Percentiles rank a stretch among this genome's conserved stretches.
Evolutionary conservation across 1,140 invertebrate genomes (phyloP).

Genomic region (Caenorhabditis elegans): DNA sequence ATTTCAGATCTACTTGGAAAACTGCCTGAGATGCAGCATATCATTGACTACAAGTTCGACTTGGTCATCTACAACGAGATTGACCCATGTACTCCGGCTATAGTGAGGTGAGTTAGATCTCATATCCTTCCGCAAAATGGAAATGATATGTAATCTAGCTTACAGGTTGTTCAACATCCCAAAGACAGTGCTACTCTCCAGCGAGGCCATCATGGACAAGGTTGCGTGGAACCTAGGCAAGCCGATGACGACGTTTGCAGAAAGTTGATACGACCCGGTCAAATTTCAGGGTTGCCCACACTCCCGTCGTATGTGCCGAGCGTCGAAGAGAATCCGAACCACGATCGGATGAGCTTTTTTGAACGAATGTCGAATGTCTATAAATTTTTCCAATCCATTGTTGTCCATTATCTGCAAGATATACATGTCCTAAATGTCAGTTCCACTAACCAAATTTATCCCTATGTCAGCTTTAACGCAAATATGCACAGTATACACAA

Average conservation of each 20-base stretch:
- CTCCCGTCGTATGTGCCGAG: slow-evolving; percentile 1
- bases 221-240: neutral
- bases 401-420: slow-evolving; percentile 21
- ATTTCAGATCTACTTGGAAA: neutral
- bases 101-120: slow-evolving; percentile 8
- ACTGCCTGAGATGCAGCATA: neutral
- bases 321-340: neutral
- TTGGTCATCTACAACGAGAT: neutral
- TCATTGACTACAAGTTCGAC: neutral
- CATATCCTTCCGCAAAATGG: slow-evolving; percentile 21
- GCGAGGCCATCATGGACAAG: slow-evolving; percentile 19
- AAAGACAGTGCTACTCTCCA: neutral
- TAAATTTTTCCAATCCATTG: slow-evolving; percentile 25
- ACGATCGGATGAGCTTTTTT: slow-evolving; percentile 6
- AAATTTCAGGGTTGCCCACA: neutral
- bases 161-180: slow-evolving; percentile 2
- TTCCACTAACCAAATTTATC: neutral
- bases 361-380: neutral
- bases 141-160: slow-evolving; percentile 32
- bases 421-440: slow-evolving; percentile 2
- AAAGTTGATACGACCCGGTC: neutral
- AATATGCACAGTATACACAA: no score
- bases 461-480: neutral
- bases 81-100: neutral
- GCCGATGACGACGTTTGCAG: neutral